Evolutionary conservation across 2,113 vertebrate species (phyloP), one percentile per base, ranked within the genome.

Genomic region (Ceyx melanurus): DNA sequence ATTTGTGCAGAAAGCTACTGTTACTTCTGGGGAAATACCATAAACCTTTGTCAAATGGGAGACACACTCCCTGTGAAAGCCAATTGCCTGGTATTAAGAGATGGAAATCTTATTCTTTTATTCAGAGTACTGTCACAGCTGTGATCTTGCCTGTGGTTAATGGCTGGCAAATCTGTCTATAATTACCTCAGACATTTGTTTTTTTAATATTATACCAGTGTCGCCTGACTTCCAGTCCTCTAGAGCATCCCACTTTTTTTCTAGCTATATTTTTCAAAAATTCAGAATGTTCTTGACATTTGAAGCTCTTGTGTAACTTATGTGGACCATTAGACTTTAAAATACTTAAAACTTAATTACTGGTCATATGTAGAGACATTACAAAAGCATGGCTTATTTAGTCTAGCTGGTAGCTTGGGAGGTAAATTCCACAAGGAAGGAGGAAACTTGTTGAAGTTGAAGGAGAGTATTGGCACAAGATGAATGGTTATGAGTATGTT

Each of bases 361-460:
- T 89, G 56, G 9, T 40, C 10, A 2, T 66, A 23, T 28, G 60
- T 22, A 77, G 56, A 85, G n/a, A n/a, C 53, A 54, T 95, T 80
- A 58, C 77, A 86, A 92, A 90, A 77, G 19, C 21, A 23, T n/a
- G 18, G 56, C 6, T 91, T 95, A 91, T 96, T 92, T 95, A 95
- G 93, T 92, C 94, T 96, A 88, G 66, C 22, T 89, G 53, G 53
- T 94, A 65, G 72, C 22, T 88, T 90, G 31, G 25, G 51, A 89
- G 60, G 60, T 58, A 77, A 88, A 86, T 94, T 89, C 40, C 72
- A 12, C 60, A 77, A 86, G 51, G 82, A 94, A 43, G 35, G 92
- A 95, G 95, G 94, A 96, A 96, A 88, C 93, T 86, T 92, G 68
- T 37, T 91, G 60, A 88, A 76, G 75, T 94, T 68, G 29, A 77